Base-by-base conservation (phyloP, 1,140 invertebrate genomes). In the Arctopsyche grandis region DNA sequence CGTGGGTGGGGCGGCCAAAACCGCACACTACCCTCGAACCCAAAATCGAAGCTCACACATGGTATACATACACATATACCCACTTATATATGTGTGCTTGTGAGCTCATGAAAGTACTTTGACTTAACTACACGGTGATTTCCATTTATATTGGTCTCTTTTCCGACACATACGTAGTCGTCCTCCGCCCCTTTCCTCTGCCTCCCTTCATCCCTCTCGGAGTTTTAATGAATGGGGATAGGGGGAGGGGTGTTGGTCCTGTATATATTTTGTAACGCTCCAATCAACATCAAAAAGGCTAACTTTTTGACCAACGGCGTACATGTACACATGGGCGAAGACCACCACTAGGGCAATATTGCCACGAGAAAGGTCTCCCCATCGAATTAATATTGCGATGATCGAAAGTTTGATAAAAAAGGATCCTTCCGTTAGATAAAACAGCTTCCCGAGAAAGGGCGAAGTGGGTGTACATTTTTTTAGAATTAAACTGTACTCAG, bases 61-160 rank as follows among this genome's bases (percentile, higher is more conserved):
- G 16, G 21, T 22, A 63, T 22, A 63, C 21, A 63, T 63, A 63
- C 12, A 21, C 71, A 48, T 66, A 69, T 21, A 73, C 63, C 9
- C 38, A 52, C 29, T 38, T 77, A 60, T 60, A 19, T 22, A 21
- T 16, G 56, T 78, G 69, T 66, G 77, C 52, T 44, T 66, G 43
- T 38, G 52, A 63, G 60, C 73, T 79, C 74, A 80, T 82, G 81
- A 82, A 80, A 82, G 81, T 78, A 82, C 81, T 82, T 80, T 80
- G 81, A 82, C 81, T 80, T 80, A 82, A 82, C 81, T 82, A 82
- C 81, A 80, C 70, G 78, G 79, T 82, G 81, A 82, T 82, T 82
- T 80, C 78, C 81, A 82, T 82, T 82, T 82, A 82, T 82, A 82
- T 82, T 82, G 79, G 81, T 82, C 81, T 82, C 81, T 80, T 82